Conservation (phyloP, 2,113 vertebrate genomes). For the Tragelaphus scriptus region DNA sequence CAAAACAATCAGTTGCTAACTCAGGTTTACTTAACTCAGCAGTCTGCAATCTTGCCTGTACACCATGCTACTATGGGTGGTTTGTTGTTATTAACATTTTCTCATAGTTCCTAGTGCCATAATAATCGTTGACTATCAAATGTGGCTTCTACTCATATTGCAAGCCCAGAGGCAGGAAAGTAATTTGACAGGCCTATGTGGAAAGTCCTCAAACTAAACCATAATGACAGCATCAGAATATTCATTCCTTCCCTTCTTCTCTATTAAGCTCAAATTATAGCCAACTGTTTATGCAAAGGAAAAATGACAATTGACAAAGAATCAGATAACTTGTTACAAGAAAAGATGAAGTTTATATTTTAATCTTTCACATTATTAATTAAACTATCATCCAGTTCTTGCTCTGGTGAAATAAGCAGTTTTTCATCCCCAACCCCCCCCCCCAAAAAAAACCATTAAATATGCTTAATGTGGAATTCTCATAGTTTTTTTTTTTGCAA, state of each 20-base stretch:
- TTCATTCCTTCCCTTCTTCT: not conserved
- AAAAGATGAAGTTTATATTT: not conserved
- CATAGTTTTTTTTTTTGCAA: not conserved
- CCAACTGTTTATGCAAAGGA: not conserved
- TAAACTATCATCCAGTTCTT: not conserved
- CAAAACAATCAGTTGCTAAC: not conserved
- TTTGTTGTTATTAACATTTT: not conserved
- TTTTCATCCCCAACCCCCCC: not conserved
- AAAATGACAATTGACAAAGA: not conserved
- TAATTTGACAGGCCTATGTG: not conserved
- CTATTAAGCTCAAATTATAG: not conserved
- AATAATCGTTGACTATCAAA: not conserved
- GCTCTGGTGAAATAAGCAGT: not conserved
- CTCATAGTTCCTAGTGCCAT: not conserved
- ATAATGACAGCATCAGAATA: not conserved
- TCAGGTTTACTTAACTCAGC: not conserved
- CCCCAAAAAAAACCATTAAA: not conserved
- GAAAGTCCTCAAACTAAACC: not conserved
- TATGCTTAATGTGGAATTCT: not conserved
- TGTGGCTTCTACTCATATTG: not conserved
- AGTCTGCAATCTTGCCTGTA: not conserved
- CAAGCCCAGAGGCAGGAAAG: not conserved
- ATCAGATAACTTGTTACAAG: not conserved
- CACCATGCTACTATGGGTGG: fast-evolving
- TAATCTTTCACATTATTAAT: not conserved